A percentile compares a stretch with the other conserved stretches of the same genome.
phyloP scores from a whole-genome alignment of 2,888 invertebrate species.

The Bugula neritina region DNA sequence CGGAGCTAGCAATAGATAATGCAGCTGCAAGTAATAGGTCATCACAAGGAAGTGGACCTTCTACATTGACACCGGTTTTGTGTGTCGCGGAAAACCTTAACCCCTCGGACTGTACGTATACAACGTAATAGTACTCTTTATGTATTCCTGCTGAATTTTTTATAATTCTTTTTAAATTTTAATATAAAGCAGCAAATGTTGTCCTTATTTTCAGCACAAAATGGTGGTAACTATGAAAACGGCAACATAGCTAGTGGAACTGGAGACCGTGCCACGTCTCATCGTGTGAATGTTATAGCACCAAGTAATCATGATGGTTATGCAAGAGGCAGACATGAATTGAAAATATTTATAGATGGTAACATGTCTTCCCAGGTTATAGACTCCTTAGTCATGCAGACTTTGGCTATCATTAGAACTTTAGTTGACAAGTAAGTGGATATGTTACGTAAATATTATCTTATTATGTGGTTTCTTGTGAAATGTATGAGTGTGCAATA shows the following conservation, averaged over 20 bases:
- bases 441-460: too few species aligned
- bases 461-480: too few species aligned
- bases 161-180: too few species aligned
- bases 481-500: too few species aligned
- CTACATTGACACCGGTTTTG: neutral
- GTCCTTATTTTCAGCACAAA: too few species aligned
- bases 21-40: neutral
- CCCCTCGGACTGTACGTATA: too few species aligned
- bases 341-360: conserved; percentile 11
- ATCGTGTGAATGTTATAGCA: neutral
- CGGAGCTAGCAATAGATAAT: conserved; percentile 41
- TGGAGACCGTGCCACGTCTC: neutral
- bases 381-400: conserved; percentile 73
- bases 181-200: too few species aligned
- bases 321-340: neutral
- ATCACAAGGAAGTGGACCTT: neutral
- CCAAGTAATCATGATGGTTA: neutral
- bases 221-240: neutral
- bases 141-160: too few species aligned
- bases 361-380: conserved; percentile 29
- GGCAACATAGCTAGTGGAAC: neutral
- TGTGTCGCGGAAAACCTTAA: neutral
- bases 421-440: conserved; percentile 73
- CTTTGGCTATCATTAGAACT: conserved; percentile 71
- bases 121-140: too few species aligned